Evolutionary conservation across 2,888 invertebrate species (phyloP).

Genomic region (Diplazon laetatorius): DNA sequence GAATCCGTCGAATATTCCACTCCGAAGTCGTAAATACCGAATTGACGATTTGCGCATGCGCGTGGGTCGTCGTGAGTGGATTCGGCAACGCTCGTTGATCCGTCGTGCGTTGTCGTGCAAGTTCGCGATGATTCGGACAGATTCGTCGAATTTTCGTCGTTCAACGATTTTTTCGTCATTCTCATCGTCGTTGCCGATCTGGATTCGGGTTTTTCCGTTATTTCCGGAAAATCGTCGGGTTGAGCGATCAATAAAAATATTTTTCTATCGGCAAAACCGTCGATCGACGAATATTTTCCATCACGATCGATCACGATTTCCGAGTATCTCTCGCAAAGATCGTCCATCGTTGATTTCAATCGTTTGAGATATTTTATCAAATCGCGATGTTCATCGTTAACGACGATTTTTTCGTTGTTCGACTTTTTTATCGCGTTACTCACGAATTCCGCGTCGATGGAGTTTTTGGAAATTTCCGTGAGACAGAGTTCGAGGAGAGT

Average conservation of each 20-base stretch:
- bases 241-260: slow-evolving; percentile 85
- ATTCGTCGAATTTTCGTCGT: slow-evolving; percentile 61
- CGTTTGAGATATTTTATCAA: slow-evolving; percentile 74
- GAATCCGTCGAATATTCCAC: slow-evolving; percentile 79
- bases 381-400: slow-evolving; percentile 60
- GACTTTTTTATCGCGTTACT: slow-evolving; percentile 69
- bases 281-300: slow-evolving; percentile 81
- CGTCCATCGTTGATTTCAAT: slow-evolving; percentile 82
- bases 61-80: slow-evolving; percentile 58
- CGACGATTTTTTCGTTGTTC: slow-evolving; percentile 56
- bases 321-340: slow-evolving; percentile 83
- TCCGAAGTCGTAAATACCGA: slow-evolving; percentile 78
- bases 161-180: slow-evolving; percentile 17
- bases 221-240: slow-evolving; percentile 84
- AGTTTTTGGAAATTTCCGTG: slow-evolving; percentile 84
- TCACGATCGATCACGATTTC: slow-evolving; percentile 83
- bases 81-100: slow-evolving; percentile 51
- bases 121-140: neutral
- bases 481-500: slow-evolving; percentile 93
- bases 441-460: slow-evolving; percentile 75
- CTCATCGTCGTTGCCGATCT: slow-evolving; percentile 50
- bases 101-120: slow-evolving; percentile 39
- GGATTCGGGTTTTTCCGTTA: slow-evolving; percentile 76
- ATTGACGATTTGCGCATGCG: slow-evolving; percentile 71
- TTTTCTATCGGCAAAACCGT: slow-evolving; percentile 83